Evolutionary conservation across 1,140 invertebrate species (phyloP), one percentile per base, ranked within the genome.

Genomic region (Calosoma granatense): DNA sequence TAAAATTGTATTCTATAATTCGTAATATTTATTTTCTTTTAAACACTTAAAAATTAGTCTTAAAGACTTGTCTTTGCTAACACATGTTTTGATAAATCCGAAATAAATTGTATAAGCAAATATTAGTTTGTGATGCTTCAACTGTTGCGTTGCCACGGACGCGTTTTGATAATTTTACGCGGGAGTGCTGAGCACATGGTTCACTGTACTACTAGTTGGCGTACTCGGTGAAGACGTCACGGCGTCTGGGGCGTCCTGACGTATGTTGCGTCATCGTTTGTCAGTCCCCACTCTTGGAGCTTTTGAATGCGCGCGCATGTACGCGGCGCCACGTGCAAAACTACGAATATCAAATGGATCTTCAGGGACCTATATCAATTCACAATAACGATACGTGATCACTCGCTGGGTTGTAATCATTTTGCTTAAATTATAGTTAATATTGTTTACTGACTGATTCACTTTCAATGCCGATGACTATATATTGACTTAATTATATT

Each of bases 211-310:
- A 36, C 26, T 6, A 36, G 41, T 47, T 9, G 17, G 9, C 17
- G 41, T 17, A 47, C 41, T n/a, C 41, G 41, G 26, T n/a, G n/a
- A 17, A 9, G 41, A 47, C 41, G 41, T 47, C 41, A 47, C 17
- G 17, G 9, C 41, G 41, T 47, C 41, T 47, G 41, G 9, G 15
- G 41, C 17, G 41, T 47, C 41, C 9, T 17, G 41, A 47, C 41
- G 41, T 47, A n/a, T 17, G 41, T 47, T 47, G 41, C 41, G 41
- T 47, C 41, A 47, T 17, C 17, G 41, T 47, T 47, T 47, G n/a
- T n/a, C n/a, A 12, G 26, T 17, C 41, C 41, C 41, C 15, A 12
- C 41, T 47, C 9, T 47, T 47, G 17, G 9, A 12, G 41, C 6
- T 11, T 12, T 47, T 47, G 9, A 36, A 4, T 47, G 41, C 41